Evolutionary conservation across 2,797 vertebrate species (phyloP).

Genomic region (Malurus splendens): DNA sequence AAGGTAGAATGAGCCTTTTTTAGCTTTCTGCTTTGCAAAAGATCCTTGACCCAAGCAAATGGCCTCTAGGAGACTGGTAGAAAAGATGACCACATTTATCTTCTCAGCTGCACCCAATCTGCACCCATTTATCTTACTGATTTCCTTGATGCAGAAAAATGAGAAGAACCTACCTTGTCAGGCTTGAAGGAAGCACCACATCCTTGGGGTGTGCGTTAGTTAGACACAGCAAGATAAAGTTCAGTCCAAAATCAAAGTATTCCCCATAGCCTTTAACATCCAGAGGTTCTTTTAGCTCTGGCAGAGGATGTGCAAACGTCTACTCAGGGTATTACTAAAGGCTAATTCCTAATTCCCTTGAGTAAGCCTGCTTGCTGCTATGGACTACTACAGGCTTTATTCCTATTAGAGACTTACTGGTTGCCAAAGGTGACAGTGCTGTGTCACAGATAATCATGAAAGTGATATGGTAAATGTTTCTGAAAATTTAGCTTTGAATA

Average conservation of each 20-base stretch:
- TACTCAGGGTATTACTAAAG: constrained; percentile 52
- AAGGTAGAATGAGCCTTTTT: background rate
- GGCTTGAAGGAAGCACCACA: constrained; percentile 28
- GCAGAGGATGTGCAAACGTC: background rate
- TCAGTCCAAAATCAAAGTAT: constrained; percentile 3
- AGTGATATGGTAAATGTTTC: background rate
- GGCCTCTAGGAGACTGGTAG: background rate
- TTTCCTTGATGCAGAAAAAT: background rate
- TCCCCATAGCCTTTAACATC: constrained; percentile 1
- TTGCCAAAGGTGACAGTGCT: constrained; percentile 51
- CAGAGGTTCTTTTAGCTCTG: constrained; percentile 34
- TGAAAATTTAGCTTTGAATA: background rate
- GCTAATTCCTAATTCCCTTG: constrained; percentile 65
- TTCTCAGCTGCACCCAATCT: background rate
- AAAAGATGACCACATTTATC: background rate
- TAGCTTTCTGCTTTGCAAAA: background rate
- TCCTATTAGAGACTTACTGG: constrained; percentile 42
- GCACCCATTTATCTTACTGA: background rate
- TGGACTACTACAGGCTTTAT: constrained; percentile 48
- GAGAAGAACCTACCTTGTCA: constrained; percentile 47
- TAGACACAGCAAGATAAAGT: background rate
- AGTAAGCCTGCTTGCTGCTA: constrained; percentile 62
- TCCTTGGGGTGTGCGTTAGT: background rate
- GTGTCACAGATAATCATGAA: constrained; percentile 6
- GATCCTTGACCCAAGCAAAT: background rate